Percentiles rank a stretch among this genome's conserved stretches.
Evolutionary conservation across 2,113 vertebrate genomes (phyloP).

Genomic region (Edolisoma coerulescens): DNA sequence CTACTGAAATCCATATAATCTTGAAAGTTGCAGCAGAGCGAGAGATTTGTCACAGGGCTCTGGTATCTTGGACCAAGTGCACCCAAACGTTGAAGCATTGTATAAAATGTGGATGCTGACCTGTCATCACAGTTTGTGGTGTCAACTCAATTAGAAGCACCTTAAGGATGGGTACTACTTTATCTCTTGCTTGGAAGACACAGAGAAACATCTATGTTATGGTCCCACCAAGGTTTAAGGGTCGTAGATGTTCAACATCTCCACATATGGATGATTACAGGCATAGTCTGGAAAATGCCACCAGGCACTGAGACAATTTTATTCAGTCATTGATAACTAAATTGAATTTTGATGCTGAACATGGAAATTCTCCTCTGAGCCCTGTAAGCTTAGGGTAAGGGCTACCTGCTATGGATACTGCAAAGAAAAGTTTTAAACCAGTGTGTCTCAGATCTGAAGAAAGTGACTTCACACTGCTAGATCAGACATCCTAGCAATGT

Average conservation of each 20-base stretch:
- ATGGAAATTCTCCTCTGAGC: not conserved
- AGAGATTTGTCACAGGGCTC: not conserved
- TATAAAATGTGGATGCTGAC: not conserved
- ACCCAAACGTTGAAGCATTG: not conserved
- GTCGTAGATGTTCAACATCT: no score
- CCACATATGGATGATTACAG: not conserved
- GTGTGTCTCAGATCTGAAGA: not conserved
- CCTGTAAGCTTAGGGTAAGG: not conserved
- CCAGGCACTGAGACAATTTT: not conserved
- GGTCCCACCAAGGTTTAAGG: not conserved
- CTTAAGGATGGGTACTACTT: not conserved
- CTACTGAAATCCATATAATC: not conserved
- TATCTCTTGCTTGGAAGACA: not conserved
- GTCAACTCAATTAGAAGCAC: not conserved
- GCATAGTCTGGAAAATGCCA: not conserved
- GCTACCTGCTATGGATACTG: not conserved
- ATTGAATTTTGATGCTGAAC: not conserved
- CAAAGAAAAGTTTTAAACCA: not conserved
- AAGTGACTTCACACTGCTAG: not conserved
- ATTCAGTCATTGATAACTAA: not conserved
- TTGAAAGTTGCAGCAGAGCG: not conserved
- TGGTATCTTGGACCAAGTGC: not conserved
- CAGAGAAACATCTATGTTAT: not conserved
- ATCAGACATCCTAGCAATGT: not conserved
- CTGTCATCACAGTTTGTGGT: not conserved